Conservation (phyloP, 2,888 invertebrate genomes). For the Nysson spinosus region DNA sequence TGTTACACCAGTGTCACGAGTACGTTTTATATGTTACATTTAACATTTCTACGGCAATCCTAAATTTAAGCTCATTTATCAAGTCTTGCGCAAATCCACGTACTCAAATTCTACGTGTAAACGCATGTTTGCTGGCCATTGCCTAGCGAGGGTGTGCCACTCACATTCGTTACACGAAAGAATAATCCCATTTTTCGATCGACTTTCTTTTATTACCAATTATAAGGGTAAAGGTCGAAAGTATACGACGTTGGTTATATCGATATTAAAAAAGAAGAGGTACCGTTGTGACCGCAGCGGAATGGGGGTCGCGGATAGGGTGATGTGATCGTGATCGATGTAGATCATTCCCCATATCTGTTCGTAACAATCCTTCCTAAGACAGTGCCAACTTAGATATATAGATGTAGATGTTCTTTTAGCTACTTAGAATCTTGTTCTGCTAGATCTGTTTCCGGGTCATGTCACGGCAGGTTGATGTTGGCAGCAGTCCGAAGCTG, state of each 20-base stretch:
- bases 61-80: conserved; percentile 48
- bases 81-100: conserved; percentile 45
- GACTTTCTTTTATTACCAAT: no score
- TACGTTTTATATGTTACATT: conserved; percentile 43
- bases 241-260: conserved; percentile 34
- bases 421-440: conserved; percentile 22
- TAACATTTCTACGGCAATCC: conserved; percentile 45
- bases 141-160: no score
- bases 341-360: conserved; percentile 71
- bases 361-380: conserved; percentile 58
- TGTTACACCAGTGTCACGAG: conserved; percentile 54
- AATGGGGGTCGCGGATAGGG: conserved; percentile 51
- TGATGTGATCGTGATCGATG: conserved; percentile 75
- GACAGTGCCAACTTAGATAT: conserved; percentile 24
- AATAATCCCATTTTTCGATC: no score
- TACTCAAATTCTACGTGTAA: conserved; percentile 48
- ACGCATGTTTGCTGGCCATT: conserved; percentile 36
- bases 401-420: conserved; percentile 24
- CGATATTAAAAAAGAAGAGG: conserved; percentile 44
- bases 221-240: conserved; percentile 43
- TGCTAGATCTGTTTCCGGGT: conserved; percentile 69
- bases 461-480: conserved; percentile 73
- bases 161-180: no score
- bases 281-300: conserved; percentile 63
- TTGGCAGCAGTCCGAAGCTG: conserved; percentile 51